Conservation (phyloP, 2,888 invertebrate species). For the Ecliptopera silaceata region DNA sequence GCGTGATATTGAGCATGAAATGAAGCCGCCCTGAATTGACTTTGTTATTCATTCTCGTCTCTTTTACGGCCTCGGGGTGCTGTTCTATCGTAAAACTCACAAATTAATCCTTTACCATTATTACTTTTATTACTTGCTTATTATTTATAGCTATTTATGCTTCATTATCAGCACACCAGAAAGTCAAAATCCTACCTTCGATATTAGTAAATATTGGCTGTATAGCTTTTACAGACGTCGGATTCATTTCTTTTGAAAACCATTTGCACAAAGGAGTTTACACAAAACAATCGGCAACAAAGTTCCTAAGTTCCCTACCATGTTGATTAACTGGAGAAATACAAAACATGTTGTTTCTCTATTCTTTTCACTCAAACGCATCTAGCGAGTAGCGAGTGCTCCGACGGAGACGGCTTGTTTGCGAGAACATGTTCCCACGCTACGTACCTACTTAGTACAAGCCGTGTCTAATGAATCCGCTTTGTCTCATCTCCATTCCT, state of each 20-base stretch:
- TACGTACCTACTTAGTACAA: too few relatives aligned
- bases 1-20: conserved; percentile 38
- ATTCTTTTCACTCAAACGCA: conserved; percentile 13
- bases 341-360: conserved; percentile 17
- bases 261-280: conserved; percentile 26
- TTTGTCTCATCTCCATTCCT: conserved; percentile 33
- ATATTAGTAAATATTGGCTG: conserved; percentile 14
- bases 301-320: conserved; percentile 21
- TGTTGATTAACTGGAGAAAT: conserved; percentile 24
- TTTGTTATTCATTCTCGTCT: conserved; percentile 27
- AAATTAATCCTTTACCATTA: conserved; percentile 15
- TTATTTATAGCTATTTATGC: not conserved
- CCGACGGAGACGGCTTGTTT: conserved; percentile 16
- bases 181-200: conserved; percentile 1
- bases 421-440: conserved; percentile 30
- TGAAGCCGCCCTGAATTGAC: conserved; percentile 35
- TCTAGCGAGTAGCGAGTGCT: not conserved
- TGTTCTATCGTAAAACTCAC: conserved; percentile 23
- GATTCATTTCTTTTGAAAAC: conserved; percentile 24
- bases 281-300: conserved; percentile 23
- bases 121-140: conserved; percentile 13
- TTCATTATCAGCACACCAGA: conserved; percentile 3
- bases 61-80: conserved; percentile 20
- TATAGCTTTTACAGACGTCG: conserved; percentile 1
- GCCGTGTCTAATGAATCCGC: conserved; percentile 28